These are phyloP conservation scores for Seira musarum DNA, from an alignment of 2,888 invertebrate genomes.

Conservation along the genomic window DNA sequence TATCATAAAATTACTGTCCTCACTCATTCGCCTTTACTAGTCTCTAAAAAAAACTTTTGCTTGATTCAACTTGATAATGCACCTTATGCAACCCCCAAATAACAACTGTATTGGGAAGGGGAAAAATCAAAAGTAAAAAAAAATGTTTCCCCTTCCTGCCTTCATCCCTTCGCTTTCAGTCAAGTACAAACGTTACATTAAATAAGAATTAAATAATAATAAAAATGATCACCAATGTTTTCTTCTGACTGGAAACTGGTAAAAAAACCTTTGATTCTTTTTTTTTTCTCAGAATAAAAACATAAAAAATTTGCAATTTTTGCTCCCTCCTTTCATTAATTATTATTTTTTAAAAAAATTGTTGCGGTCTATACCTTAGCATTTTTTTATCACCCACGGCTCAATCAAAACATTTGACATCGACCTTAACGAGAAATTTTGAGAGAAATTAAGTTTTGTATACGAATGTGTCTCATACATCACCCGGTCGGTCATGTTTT, in stretches of 20 bases:
- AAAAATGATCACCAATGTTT: slow-evolving; percentile 57
- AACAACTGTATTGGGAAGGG: not conserved
- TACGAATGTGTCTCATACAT: not conserved
- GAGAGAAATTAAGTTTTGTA: too few species aligned
- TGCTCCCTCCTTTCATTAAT: slow-evolving; percentile 2
- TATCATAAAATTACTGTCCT: slow-evolving; percentile 14
- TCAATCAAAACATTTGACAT: not conserved
- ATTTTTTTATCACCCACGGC: slow-evolving; percentile 4
- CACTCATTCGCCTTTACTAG: not conserved
- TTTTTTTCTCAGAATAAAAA: slow-evolving; percentile 18
- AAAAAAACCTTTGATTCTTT: slow-evolving; percentile 23
- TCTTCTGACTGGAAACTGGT: slow-evolving; percentile 50
- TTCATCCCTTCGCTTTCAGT: slow-evolving; percentile 33
- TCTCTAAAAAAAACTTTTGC: slow-evolving; percentile 5
- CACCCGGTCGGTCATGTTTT: not conserved
- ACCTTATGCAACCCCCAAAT: not conserved
- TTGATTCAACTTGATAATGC: not conserved
- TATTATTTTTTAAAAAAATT: too few species aligned
- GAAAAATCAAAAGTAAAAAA: slow-evolving; percentile 46
- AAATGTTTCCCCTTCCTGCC: not conserved
- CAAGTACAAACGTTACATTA: slow-evolving; percentile 30
- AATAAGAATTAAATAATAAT: slow-evolving; percentile 39
- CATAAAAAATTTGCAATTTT: slow-evolving; percentile 15
- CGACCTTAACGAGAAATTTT: too few species aligned
- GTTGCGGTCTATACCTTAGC: too few species aligned